Percentiles rank a stretch among this genome's conserved stretches.
phyloP scores from a whole-genome alignment of 2,797 vertebrate genomes.

The Microctenopoma lineatum region DNA sequence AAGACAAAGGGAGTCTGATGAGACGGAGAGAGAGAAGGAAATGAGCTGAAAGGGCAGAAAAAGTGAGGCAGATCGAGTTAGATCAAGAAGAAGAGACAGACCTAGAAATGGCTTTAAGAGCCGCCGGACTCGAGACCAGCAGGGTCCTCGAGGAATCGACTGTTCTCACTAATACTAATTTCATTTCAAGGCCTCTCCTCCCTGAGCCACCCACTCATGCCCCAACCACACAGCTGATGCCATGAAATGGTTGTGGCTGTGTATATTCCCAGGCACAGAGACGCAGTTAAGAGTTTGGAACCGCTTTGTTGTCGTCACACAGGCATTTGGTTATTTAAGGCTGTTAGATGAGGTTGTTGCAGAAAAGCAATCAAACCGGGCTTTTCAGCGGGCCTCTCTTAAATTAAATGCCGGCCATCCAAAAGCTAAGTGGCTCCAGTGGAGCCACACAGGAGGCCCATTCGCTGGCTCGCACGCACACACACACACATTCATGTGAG shows the following conservation, averaged over 20 bases:
- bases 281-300: conserved; percentile 57
- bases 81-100: conserved; percentile 27
- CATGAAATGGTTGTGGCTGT: conserved; percentile 36
- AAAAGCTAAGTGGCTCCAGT: conserved; percentile 69
- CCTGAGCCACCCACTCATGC: conserved; percentile 29
- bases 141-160: conserved; percentile 30
- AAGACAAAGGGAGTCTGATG: conserved; percentile 28
- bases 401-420: conserved; percentile 56
- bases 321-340: conserved; percentile 57
- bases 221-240: conserved; percentile 44
- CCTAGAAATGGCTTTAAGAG: conserved; percentile 26
- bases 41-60: background rate
- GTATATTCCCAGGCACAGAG: conserved; percentile 56
- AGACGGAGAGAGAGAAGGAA: conserved; percentile 2
- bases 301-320: conserved; percentile 26
- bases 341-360: conserved; percentile 64
- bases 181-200: conserved; percentile 59
- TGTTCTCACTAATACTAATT: conserved; percentile 46
- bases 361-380: conserved; percentile 60
- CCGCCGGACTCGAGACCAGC: conserved; percentile 35
- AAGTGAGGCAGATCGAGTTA: conserved; percentile 24
- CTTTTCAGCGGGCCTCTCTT: conserved; percentile 57
- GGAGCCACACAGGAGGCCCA: conserved; percentile 42
- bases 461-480: background rate
- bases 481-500: background rate